Conservation (phyloP, 2,113 vertebrate species). For the Geococcyx californianus region DNA sequence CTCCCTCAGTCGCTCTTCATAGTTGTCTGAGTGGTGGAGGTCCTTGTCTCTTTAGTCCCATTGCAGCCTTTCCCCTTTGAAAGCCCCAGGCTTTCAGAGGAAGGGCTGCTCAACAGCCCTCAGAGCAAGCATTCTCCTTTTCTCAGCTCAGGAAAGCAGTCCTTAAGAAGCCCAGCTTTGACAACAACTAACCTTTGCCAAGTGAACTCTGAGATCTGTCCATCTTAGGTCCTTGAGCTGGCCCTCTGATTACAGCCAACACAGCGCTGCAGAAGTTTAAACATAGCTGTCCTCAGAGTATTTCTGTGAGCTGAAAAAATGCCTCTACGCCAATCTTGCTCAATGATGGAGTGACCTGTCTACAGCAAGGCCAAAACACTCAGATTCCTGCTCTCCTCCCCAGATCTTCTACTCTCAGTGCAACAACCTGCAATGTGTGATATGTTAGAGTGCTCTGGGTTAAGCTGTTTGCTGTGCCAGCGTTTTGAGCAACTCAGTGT, state of each 20-base stretch:
- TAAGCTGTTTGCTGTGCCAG: too few species aligned
- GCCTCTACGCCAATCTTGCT: background rate
- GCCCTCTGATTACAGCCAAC: accelerated
- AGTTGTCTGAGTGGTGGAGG: background rate
- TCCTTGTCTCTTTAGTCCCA: background rate
- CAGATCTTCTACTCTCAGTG: background rate
- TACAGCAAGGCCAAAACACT: background rate
- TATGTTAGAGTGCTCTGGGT: background rate
- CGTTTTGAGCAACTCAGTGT: background rate
- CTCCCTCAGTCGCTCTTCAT: too few species aligned
- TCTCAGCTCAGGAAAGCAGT: background rate
- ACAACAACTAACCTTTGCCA: background rate
- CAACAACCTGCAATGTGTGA: background rate
- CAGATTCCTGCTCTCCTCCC: background rate
- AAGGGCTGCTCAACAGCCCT: background rate
- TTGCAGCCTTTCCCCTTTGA: background rate
- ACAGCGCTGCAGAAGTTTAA: background rate
- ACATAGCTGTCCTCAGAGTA: background rate
- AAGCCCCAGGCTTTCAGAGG: background rate
- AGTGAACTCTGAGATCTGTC: background rate
- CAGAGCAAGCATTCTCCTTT: background rate
- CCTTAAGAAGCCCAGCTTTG: background rate
- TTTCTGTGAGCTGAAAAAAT: background rate
- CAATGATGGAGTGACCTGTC: background rate
- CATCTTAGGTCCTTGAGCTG: background rate